Conservation (phyloP, 2,888 invertebrate genomes). For the Pelosia muscerda region DNA sequence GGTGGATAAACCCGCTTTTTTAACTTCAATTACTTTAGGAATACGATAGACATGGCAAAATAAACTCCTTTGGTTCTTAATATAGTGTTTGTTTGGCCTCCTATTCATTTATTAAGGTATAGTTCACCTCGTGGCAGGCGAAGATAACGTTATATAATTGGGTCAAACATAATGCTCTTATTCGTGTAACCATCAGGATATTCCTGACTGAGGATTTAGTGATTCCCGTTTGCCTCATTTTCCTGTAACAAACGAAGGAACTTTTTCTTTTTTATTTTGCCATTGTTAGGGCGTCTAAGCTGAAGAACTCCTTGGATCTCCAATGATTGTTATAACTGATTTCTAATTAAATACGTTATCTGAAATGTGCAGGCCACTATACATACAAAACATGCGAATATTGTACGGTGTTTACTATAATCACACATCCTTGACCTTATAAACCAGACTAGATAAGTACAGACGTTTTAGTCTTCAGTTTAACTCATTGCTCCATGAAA, state of each 20-base stretch:
- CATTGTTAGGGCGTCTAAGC: not conserved
- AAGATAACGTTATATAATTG: not conserved
- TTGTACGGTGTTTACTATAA: not conserved
- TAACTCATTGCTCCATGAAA: no score
- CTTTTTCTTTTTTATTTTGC: not conserved
- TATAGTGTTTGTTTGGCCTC: not conserved
- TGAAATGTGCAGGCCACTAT: not conserved
- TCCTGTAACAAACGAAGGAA: not conserved
- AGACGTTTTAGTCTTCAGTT: no score
- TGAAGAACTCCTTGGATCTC: not conserved
- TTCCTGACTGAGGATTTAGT: not conserved
- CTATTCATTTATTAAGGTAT: not conserved
- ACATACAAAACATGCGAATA: not conserved
- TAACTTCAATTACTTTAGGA: not conserved
- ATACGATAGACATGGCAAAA: not conserved
- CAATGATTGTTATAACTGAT: not conserved
- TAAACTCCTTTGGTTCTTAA: not conserved
- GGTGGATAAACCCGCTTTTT: not conserved
- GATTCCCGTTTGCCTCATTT: not conserved
- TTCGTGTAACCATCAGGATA: not conserved
- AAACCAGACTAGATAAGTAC: no score
- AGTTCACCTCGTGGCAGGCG: not conserved
- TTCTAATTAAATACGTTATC: constrained; percentile 12
- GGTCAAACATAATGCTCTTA: not conserved
- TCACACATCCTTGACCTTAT: not conserved